Base-by-base conservation (phyloP, 2,113 vertebrate genomes). In the Mixornis gularis region DNA sequence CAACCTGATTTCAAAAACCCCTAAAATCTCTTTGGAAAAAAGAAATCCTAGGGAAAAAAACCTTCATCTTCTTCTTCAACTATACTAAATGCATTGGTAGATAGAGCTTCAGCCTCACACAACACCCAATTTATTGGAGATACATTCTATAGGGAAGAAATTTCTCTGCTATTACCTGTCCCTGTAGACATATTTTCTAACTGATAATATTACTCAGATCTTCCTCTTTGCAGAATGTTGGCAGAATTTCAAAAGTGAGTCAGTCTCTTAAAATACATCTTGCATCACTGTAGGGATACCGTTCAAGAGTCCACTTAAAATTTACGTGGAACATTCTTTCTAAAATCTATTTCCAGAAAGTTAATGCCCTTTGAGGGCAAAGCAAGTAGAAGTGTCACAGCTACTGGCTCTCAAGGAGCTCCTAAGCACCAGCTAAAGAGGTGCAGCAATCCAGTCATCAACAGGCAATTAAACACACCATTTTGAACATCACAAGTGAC, bases 231-330 rank as follows among this genome's bases (percentile, higher is more conserved):
- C 81, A 93, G 81, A 91, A 85, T 24, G 51, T 26, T 96, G 96
- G 96, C 94, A 83, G 49, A 52, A 85, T 94, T 96, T 95, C 94
- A 95, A 30, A 89, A 87, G 58, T 91, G 94, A 95, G 89, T 96
- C 95, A 96, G 89, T 72, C 38, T 84, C 95, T 73, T 85, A 96
- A 96, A 96, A 96, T 94, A 96, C 30, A 89, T 72, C 82, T 81
- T 92, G 49, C 91, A 91, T 96, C 95, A 95, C 51, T 66, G 52
- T 25, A 95, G 87, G 92, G 73, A 94, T 89, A 91, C 81, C 70
- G 1, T 89, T 94, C 94, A 94, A 93, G 86, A 90, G 89, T 81
- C 84, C 87, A 92, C 91, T 94, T 87, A 81, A 89, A 93, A 93
- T 82, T 79, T 79, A 95, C 73, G 93, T 15, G 73, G 84, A 95